Conservation (phyloP, 2,113 vertebrate genomes). For the Corapipo altera region DNA sequence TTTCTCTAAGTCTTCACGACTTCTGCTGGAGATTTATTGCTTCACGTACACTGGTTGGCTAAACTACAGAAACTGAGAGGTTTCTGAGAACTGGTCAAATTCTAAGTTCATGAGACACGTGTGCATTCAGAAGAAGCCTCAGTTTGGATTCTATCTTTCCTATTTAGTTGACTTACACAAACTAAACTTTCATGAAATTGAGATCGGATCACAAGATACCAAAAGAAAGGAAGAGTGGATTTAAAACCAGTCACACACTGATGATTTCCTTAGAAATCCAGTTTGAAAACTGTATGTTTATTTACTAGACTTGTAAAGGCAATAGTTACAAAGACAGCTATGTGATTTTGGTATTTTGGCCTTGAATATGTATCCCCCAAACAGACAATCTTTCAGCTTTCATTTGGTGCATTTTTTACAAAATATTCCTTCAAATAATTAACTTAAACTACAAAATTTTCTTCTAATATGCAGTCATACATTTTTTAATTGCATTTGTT, state of each 20-base stretch:
- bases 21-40: not conserved
- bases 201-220: not conserved
- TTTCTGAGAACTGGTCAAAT: not conserved
- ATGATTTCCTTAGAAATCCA: not conserved
- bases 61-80: not conserved
- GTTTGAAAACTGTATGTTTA: not conserved
- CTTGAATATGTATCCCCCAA: not conserved
- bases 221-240: not conserved
- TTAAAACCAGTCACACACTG: not conserved
- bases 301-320: not conserved
- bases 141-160: not conserved
- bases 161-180: not conserved
- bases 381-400: not conserved
- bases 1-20: not conserved
- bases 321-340: not conserved
- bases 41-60: not conserved
- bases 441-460: not conserved
- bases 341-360: not conserved
- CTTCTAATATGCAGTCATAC: not conserved
- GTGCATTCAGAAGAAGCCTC: not conserved
- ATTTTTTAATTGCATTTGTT: not conserved
- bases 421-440: not conserved
- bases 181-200: not conserved
- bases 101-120: not conserved
- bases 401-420: not conserved